These are phyloP conservation scores for Serinus canaria DNA, from an alignment of 2,113 vertebrate genomes.

Conservation along the genomic window DNA sequence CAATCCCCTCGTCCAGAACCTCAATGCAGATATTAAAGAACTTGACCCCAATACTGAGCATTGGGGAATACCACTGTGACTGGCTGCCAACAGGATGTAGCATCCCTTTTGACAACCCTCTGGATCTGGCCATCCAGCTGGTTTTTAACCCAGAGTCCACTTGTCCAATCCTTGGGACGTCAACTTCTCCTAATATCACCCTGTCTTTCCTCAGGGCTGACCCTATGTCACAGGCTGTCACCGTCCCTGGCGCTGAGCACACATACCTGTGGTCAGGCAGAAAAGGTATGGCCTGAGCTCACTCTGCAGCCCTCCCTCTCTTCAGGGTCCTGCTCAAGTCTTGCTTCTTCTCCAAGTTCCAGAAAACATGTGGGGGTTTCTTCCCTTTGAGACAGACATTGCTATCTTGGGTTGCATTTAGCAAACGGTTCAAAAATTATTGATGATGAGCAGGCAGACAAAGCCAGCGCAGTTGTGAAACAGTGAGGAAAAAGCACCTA, in stretches of 20 bases:
- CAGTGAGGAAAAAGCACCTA: rapidly evolving
- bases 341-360: rapidly evolving
- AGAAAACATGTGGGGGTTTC: neutral
- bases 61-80: neutral
- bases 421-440: neutral
- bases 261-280: neutral
- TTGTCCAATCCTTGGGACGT: neutral
- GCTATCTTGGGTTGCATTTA: neutral
- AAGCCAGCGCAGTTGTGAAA: neutral
- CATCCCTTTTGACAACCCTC: neutral
- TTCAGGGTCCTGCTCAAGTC: neutral
- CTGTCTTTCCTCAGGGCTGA: neutral
- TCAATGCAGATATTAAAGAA: neutral
- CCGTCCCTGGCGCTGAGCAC: rapidly evolving
- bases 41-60: neutral
- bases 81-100: no score
- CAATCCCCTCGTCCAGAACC: neutral
- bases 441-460: neutral
- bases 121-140: neutral
- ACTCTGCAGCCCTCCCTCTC: neutral
- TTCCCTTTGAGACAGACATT: neutral
- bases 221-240: neutral
- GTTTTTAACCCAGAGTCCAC: neutral
- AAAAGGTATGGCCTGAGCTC: neutral
- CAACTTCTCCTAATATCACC: neutral